Evolutionary conservation across 2,888 invertebrate species (phyloP).

Genomic region (Alsophila aescularia): DNA sequence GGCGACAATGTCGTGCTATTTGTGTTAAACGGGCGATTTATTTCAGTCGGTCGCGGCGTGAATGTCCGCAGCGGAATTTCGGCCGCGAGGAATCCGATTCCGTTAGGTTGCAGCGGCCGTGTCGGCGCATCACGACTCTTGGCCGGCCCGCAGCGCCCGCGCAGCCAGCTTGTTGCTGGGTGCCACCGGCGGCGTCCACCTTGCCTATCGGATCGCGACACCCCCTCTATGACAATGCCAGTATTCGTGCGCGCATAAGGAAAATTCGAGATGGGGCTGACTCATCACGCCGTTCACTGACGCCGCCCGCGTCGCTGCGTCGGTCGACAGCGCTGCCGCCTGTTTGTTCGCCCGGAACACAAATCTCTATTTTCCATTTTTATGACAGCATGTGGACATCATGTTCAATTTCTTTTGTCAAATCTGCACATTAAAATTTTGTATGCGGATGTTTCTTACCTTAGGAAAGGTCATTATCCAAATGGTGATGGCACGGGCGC

Average conservation of each 20-base stretch:
- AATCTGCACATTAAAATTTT: conserved; percentile 39
- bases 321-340: conserved; percentile 35
- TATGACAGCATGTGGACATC: conserved; percentile 33
- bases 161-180: conserved; percentile 29
- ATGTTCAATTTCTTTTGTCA: conserved; percentile 19
- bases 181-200: conserved; percentile 28
- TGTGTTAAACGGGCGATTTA: conserved; percentile 82
- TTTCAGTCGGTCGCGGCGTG: conserved; percentile 82
- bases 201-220: conserved; percentile 49
- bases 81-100: conserved; percentile 79
- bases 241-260: conserved; percentile 70
- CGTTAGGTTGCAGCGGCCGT: conserved; percentile 64
- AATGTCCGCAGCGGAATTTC: conserved; percentile 81
- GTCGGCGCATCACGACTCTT: conserved; percentile 42
- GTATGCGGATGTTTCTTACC: conserved; percentile 64
- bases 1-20: conserved; percentile 81
- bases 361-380: conserved; percentile 47
- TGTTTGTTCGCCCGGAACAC: conserved; percentile 43
- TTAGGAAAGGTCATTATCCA: conserved; percentile 58
- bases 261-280: conserved; percentile 80
- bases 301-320: conserved; percentile 37
- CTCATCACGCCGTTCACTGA: conserved; percentile 67
- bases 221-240: conserved; percentile 64
- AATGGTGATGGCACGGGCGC: conserved; percentile 46
- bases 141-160: conserved; percentile 40